These are phyloP conservation scores for Pelodytes ibericus DNA, from an alignment of 2,797 vertebrate genomes.

Conservation along the genomic window DNA sequence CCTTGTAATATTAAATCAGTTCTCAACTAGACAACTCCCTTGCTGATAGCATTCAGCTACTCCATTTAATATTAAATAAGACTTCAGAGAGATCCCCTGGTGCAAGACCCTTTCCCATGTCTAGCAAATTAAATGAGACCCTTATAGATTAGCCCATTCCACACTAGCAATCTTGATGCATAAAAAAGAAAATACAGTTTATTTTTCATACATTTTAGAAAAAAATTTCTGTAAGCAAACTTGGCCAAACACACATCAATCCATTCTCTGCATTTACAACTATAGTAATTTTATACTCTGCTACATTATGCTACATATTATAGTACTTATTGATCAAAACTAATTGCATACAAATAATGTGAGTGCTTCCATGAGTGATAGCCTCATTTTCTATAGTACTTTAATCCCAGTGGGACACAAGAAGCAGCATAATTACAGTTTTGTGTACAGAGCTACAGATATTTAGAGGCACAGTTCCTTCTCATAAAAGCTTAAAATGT, in stretches of 20 bases:
- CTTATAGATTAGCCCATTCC: neutral
- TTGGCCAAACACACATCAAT: constrained; percentile 19
- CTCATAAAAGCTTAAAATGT: neutral
- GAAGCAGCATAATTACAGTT: constrained; percentile 26
- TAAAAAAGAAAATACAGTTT: too few relatives aligned
- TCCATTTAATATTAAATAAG: too few relatives aligned
- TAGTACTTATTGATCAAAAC: constrained; percentile 45
- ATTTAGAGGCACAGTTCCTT: constrained; percentile 16
- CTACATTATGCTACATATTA: constrained; percentile 29
- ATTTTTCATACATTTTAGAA: neutral
- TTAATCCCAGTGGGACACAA: constrained; percentile 24
- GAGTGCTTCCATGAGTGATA: constrained; percentile 40
- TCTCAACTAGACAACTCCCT: too few relatives aligned
- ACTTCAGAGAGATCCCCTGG: neutral
- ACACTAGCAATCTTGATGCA: neutral
- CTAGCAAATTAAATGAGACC: neutral
- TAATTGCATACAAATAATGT: constrained; percentile 39
- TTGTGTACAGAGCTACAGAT: constrained; percentile 4
- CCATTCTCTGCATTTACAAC: constrained; percentile 28
- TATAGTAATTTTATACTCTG: constrained; percentile 39
- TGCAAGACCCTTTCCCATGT: neutral
- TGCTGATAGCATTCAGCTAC: too few relatives aligned
- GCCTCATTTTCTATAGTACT: constrained; percentile 37
- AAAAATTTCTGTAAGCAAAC: constrained; percentile 2
- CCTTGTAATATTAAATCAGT: too few relatives aligned